Evolutionary conservation across 2,888 invertebrate species (phyloP), one percentile per base, ranked within the genome.

Genomic region (Cyaniris semiargus): DNA sequence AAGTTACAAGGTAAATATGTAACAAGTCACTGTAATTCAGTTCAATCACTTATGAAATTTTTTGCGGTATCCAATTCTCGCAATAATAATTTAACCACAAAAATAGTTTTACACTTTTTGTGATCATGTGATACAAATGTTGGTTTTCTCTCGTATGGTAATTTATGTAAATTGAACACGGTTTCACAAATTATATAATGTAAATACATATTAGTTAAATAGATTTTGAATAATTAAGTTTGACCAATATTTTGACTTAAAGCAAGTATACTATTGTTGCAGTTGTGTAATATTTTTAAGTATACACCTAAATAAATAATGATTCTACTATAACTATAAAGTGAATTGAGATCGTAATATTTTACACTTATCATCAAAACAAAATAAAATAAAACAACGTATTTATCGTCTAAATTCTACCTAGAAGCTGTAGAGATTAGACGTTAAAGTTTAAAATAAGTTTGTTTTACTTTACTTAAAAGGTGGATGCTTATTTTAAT

Each of bases 1-100:
- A 58, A 58, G n/a, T 31, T 34, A 70, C 21, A 23, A 23, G 71
- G 71, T 44, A 72, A 72, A 72, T 38, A 72, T 72, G 74, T 48
- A 74, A 74, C 27, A 74, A 27, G 7, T 53, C 23, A 53, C 15
- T 66, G n/a, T n/a, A n/a, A 71, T 71, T 38, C 34, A 71, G 72
- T 48, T 72, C 48, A 48, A 72, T 48, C 72, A 44, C 44, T 72
- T 21, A 23, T 72, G 72, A 38, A 72, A 72, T 44, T 44, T 21
- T 72, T 18, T 38, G 38, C 70, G 31, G 70, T 38, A 8, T 27
- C 31, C n/a, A 71, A 31, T 44, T 72, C 44, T 72, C 15, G 71
- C 71, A 72, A 72, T 44, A 21, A n/a, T 44, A 21, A 21, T n/a
- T 44, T 23, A 38, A 72, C 71, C 38, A 44, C 44, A 38, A 72